Percentiles rank a stretch among this genome's conserved stretches.
These are phyloP conservation scores for Nanorana parkeri DNA, from an alignment of 2,113 vertebrate species.

Conservation along the genomic window DNA sequence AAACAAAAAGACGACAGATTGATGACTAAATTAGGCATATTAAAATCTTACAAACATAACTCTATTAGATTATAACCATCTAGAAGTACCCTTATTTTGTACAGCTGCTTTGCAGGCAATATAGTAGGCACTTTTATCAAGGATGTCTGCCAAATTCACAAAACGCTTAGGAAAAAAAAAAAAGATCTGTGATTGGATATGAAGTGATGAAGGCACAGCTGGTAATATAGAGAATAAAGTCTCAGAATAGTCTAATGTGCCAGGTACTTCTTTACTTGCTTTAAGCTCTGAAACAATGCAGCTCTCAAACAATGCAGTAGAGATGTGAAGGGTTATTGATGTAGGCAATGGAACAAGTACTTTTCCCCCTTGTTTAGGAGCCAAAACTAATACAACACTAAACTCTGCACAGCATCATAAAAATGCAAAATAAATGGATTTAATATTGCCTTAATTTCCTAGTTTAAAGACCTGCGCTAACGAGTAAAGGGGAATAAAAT, in stretches of 20 bases:
- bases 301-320: background rate
- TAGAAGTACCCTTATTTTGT: slow-evolving; percentile 70
- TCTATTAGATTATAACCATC: slow-evolving; percentile 72
- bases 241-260: slow-evolving; percentile 1
- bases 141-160: slow-evolving; percentile 33
- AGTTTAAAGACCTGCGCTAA: background rate
- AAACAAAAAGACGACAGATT: slow-evolving; percentile 55
- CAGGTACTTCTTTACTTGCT: slow-evolving; percentile 14
- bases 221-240: slow-evolving; percentile 37
- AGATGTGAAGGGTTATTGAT: background rate
- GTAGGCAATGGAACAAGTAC: background rate
- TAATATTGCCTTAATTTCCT: background rate
- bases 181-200: slow-evolving; percentile 12
- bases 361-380: background rate
- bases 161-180: slow-evolving; percentile 26
- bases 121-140: slow-evolving; percentile 5
- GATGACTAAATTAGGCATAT: slow-evolving; percentile 66
- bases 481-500: too few species aligned
- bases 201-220: slow-evolving; percentile 30
- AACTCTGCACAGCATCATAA: background rate
- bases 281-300: background rate
- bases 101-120: slow-evolving; percentile 69
- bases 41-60: slow-evolving; percentile 69
- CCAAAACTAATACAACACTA: background rate
- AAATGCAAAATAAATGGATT: background rate